Evolutionary conservation across 1,140 invertebrate genomes (phyloP).

Genomic region (Zaprionus ornatus): DNA sequence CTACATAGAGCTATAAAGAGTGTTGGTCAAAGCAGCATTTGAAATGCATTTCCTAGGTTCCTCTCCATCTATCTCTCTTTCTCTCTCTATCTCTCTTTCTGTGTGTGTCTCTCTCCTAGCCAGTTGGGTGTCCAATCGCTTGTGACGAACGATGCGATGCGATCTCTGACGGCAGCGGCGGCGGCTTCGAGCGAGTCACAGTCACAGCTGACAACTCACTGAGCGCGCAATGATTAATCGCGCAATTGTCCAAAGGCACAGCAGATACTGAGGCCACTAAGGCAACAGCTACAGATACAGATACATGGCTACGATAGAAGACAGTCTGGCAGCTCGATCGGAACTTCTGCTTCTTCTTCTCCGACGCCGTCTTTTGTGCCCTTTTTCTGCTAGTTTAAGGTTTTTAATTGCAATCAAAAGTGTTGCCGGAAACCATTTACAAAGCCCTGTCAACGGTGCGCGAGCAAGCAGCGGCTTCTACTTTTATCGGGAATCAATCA

Average conservation of each 20-base stretch:
- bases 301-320: constrained; percentile 53
- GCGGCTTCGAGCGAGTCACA: constrained; percentile 53
- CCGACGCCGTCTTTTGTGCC: constrained; percentile 47
- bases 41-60: constrained; percentile 59
- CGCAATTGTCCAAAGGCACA: constrained; percentile 66
- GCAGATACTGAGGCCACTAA: constrained; percentile 17
- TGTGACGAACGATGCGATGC: constrained; percentile 73
- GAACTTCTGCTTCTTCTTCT: background rate
- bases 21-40: constrained; percentile 61
- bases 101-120: background rate
- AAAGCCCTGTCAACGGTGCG: constrained; percentile 71
- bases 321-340: background rate
- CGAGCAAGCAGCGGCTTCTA: constrained; percentile 17
- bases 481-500: constrained; percentile 77
- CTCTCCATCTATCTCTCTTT: too few relatives aligned
- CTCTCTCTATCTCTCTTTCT: background rate
- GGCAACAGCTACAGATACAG: constrained; percentile 34
- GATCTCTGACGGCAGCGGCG: constrained; percentile 60
- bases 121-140: constrained; percentile 74
- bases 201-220: constrained; percentile 81
- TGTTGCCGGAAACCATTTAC: constrained; percentile 82
- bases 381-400: constrained; percentile 72
- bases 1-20: constrained; percentile 60
- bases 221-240: constrained; percentile 81
- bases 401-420: constrained; percentile 81